A percentile compares a stretch with the other conserved stretches of the same genome.
These are phyloP conservation scores for Oligia strigilis DNA, from an alignment of 2,888 invertebrate species.

Conservation along the genomic window DNA sequence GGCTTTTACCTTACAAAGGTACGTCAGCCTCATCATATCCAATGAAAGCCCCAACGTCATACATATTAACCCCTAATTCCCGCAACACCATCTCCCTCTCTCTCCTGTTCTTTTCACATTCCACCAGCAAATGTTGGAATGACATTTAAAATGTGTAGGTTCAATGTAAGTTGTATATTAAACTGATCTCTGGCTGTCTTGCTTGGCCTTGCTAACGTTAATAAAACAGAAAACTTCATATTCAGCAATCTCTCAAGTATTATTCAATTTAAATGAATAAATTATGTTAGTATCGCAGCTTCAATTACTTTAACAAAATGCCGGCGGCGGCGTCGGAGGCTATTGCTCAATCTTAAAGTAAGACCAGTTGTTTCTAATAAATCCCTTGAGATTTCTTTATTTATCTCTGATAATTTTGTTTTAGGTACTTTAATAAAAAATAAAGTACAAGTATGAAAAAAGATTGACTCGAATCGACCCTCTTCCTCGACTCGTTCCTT, in stretches of 20 bases:
- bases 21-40: no score
- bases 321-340: constrained; percentile 9
- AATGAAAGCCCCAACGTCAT: no score
- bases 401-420: constrained; percentile 23
- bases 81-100: no score
- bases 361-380: constrained; percentile 50
- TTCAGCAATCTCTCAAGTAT: constrained; percentile 2
- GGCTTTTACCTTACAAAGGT: no score
- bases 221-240: background rate
- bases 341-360: constrained; percentile 38
- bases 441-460: no score
- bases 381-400: constrained; percentile 26
- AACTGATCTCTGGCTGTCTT: background rate
- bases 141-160: background rate
- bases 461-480: no score
- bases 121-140: no score
- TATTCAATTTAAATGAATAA: constrained; percentile 32
- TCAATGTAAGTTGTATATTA: background rate
- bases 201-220: background rate
- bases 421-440: background rate
- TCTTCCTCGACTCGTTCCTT: no score
- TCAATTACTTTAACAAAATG: constrained; percentile 42
- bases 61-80: no score
- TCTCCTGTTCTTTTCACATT: no score
- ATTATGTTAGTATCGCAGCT: constrained; percentile 27